Evolutionary conservation across 2,113 vertebrate species (phyloP), one percentile per base, ranked within the genome.

Genomic region (Ophiodon elongatus): DNA sequence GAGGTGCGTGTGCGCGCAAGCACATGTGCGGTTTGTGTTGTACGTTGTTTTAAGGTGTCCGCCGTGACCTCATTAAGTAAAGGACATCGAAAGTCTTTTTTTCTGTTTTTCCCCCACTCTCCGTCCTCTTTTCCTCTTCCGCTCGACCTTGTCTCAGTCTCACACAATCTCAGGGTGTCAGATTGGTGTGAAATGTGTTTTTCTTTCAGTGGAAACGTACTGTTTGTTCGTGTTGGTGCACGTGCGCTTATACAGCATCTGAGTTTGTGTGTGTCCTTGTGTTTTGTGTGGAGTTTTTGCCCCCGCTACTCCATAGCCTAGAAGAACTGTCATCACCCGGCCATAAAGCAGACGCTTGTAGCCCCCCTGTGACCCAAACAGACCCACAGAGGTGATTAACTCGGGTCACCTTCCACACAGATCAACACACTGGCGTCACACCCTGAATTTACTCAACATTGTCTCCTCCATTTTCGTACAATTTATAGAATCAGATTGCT

Each of bases 161-260:
- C 21, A 79, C 88, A 72, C 89, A 84, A 89, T 91, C 81, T 83
- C 66, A 65, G 33, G 76, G 89, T 89, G 90, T 66, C 68, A 91
- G 86, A 93, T 91, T 93, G 89, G 84, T 93, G 85, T 92, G 91
- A 93, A 90, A 84, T 86, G 71, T 59, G 27, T 83, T 84, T 83
- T 84, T 69, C 64, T 69, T 6, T 50, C 52, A 52, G 33, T 21
- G 41, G 56, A 70, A 35, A 63, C 17, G 0, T 27, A 8, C 47
- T 37, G 57, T 81, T 63, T 71, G 76, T 73, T 60, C 6, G 4
- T n/a, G 67, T 56, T n/a, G 60, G 45, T 73, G 10, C 14, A 2
- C 29, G 25, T 37, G 64, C 0, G 11, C 10, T 50, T 15, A 33
- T 9, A 21, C 17, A 25, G 35, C 60, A 15, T 75, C 6, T 64